These are phyloP conservation scores for Diphyllodes magnificus DNA, from an alignment of 2,113 vertebrate genomes.

Conservation along the genomic window DNA sequence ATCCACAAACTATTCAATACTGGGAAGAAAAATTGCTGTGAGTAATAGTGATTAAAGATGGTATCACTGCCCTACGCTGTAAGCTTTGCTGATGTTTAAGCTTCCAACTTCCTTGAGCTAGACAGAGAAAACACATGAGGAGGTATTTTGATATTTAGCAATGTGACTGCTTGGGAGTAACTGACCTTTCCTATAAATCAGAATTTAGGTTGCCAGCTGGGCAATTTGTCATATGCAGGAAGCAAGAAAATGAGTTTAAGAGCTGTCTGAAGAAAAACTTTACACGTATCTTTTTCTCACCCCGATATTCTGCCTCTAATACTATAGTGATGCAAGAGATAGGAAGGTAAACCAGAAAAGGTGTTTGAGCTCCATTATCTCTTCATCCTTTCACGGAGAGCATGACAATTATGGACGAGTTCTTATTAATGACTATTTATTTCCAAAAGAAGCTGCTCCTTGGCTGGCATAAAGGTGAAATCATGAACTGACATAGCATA, in stretches of 20 bases:
- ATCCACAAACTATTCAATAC: not conserved
- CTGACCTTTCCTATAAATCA: slow-evolving; percentile 71
- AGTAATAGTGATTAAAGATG: not conserved
- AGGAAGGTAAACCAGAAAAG: not conserved
- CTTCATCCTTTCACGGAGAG: not conserved
- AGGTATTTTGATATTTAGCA: slow-evolving; percentile 61
- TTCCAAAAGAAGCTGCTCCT: not conserved
- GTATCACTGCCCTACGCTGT: not conserved
- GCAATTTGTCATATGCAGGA: slow-evolving; percentile 28
- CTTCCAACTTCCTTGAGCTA: slow-evolving; percentile 5
- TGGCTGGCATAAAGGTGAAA: not conserved
- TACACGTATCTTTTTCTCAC: not conserved
- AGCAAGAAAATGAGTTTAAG: slow-evolving; percentile 50
- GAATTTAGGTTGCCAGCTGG: slow-evolving; percentile 48
- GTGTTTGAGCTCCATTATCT: not conserved
- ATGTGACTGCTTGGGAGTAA: slow-evolving; percentile 63
- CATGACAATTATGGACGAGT: fast-evolving
- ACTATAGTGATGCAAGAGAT: not conserved
- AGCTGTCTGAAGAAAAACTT: slow-evolving; percentile 49
- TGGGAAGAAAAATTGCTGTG: not conserved
- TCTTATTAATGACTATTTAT: not conserved
- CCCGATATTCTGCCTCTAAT: not conserved
- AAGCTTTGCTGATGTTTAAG: not conserved
- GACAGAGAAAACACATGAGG: not conserved
- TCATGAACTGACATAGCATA: not conserved